These are phyloP conservation scores for Zaprionus bogoriensis DNA, from an alignment of 2,888 invertebrate species.

Conservation along the genomic window DNA sequence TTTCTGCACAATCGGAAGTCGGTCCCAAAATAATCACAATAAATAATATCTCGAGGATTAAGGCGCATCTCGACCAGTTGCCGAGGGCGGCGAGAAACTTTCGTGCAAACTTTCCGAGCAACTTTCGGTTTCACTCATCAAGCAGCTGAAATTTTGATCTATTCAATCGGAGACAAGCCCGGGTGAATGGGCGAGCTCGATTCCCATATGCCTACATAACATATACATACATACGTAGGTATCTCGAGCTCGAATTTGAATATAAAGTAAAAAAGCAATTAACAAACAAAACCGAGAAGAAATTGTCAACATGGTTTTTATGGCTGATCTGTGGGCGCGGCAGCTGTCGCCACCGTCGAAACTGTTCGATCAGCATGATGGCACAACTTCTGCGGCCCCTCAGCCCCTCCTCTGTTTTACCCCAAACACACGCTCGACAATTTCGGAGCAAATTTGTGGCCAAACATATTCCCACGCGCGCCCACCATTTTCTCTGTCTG, in stretches of 20 bases:
- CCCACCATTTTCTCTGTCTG: background rate
- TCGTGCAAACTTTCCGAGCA: background rate
- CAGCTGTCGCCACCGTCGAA: background rate
- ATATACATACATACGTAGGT: too few species aligned
- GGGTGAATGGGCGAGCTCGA: background rate
- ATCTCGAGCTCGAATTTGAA: background rate
- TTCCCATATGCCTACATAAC: background rate
- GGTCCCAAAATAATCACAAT: too few species aligned
- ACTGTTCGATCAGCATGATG: background rate
- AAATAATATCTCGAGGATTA: background rate
- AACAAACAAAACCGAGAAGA: background rate
- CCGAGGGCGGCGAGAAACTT: too few species aligned
- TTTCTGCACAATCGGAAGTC: too few species aligned
- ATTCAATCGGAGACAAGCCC: background rate
- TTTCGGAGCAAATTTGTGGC: background rate
- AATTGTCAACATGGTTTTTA: background rate
- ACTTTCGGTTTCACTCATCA: background rate
- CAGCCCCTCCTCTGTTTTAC: background rate
- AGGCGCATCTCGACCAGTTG: background rate
- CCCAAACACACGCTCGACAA: background rate
- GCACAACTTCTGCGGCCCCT: background rate
- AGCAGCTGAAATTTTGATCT: background rate
- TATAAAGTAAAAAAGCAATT: background rate
- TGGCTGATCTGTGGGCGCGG: background rate
- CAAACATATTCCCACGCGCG: background rate